Percentiles rank a stretch among this genome's conserved stretches.
Conservation (phyloP, 2,888 invertebrate species). For the Biston stratarius region DNA sequence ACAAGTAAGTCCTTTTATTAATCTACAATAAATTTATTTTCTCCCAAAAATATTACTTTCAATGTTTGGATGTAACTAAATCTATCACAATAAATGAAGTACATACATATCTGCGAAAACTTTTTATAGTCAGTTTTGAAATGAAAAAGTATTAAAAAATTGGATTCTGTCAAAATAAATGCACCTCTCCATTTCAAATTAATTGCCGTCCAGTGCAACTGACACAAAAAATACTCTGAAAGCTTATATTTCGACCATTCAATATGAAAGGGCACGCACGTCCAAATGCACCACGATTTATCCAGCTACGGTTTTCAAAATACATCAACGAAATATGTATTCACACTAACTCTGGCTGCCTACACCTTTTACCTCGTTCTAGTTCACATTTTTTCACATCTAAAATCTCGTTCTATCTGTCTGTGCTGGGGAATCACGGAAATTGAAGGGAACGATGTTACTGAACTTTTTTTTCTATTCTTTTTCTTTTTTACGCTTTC, state of each 20-base stretch:
- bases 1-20: too few species aligned
- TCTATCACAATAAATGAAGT: too few species aligned
- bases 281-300: slow-evolving; percentile 42
- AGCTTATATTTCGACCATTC: slow-evolving; percentile 16
- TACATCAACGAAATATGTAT: slow-evolving; percentile 7
- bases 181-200: background rate
- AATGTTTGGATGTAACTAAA: too few species aligned
- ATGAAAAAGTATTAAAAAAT: background rate
- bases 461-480: slow-evolving; percentile 30
- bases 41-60: too few species aligned
- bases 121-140: background rate
- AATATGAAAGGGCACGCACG: slow-evolving; percentile 37
- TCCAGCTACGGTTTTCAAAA: slow-evolving; percentile 27
- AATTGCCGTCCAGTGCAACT: slow-evolving; percentile 2
- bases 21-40: too few species aligned
- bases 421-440: slow-evolving; percentile 41
- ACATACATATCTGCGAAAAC: too few species aligned
- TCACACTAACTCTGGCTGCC: background rate
- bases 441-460: slow-evolving; percentile 49
- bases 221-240: slow-evolving; percentile 9
- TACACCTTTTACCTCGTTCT: slow-evolving; percentile 15
- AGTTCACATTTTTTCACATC: slow-evolving; percentile 40
- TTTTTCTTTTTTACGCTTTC: slow-evolving; percentile 20
- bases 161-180: background rate
- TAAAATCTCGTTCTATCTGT: slow-evolving; percentile 34